A percentile compares a stretch with the other conserved stretches of the same genome.
phyloP scores from a whole-genome alignment of 2,888 invertebrate species.

The Troides aeacus region DNA sequence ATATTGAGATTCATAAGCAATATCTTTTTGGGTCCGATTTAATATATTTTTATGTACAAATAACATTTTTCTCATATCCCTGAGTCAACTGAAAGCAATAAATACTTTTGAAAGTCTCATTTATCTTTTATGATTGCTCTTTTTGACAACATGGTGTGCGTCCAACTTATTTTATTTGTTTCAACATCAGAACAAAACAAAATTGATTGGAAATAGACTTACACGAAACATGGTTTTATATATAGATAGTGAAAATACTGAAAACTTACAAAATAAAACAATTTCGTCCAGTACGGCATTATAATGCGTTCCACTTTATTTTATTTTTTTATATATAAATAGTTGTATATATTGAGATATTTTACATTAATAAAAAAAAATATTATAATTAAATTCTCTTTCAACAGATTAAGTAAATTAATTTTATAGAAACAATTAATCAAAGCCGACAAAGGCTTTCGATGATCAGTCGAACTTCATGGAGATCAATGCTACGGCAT shows the following conservation, averaged over 20 bases:
- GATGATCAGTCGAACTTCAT: not conserved
- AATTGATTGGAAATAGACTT: not conserved
- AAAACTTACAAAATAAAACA: too few relatives aligned
- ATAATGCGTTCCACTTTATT: too few relatives aligned
- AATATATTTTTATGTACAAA: conserved; percentile 20
- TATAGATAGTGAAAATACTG: too few relatives aligned
- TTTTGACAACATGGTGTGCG: conserved; percentile 15
- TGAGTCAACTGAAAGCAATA: conserved; percentile 20
- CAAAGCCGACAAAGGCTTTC: not conserved
- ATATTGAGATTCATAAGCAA: conserved; percentile 10
- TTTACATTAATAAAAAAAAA: too few relatives aligned
- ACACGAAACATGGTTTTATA: not conserved
- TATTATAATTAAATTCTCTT: not conserved
- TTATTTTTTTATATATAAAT: too few relatives aligned
- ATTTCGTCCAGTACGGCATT: too few relatives aligned
- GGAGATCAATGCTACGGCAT: not conserved
- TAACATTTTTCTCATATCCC: conserved; percentile 17
- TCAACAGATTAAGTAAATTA: not conserved
- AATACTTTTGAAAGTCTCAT: conserved; percentile 19
- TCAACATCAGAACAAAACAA: not conserved
- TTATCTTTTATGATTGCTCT: conserved; percentile 18
- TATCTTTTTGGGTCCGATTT: conserved; percentile 8
- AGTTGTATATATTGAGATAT: too few relatives aligned
- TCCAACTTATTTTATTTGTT: conserved; percentile 7
- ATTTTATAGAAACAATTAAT: not conserved